Evolutionary conservation across 1,140 invertebrate genomes (phyloP).

Genomic region (Dendrolimus kikuchii): DNA sequence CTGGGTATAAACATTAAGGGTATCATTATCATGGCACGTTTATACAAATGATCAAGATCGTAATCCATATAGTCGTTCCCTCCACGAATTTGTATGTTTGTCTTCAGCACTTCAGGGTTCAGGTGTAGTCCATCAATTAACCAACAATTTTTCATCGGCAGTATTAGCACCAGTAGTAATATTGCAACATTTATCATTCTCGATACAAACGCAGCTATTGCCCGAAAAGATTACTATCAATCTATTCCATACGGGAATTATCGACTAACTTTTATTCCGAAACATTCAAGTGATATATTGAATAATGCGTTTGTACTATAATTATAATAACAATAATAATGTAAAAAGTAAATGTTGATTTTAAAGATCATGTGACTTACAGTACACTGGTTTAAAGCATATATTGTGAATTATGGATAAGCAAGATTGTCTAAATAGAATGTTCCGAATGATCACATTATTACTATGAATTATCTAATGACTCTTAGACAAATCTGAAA

Average conservation of each 20-base stretch:
- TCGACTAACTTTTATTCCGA: too few relatives aligned
- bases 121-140: constrained; percentile 32
- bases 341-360: constrained; percentile 3
- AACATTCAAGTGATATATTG: constrained; percentile 2
- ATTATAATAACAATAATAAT: constrained; percentile 2
- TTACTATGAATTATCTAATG: not conserved
- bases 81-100: constrained; percentile 16
- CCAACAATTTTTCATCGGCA: not conserved
- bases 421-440: not conserved
- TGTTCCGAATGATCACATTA: too few relatives aligned
- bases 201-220: constrained; percentile 3
- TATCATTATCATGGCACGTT: constrained; percentile 14
- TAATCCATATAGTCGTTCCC: constrained; percentile 48
- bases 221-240: not conserved
- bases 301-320: not conserved
- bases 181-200: not conserved
- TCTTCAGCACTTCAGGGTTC: constrained; percentile 41
- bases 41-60: constrained; percentile 22
- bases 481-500: not conserved
- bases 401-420: not conserved
- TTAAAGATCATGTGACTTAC: not conserved
- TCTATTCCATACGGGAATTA: not conserved
- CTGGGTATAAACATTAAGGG: constrained; percentile 7
- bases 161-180: not conserved
- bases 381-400: not conserved